Base-by-base conservation (phyloP, 2,113 vertebrate genomes). In the Centropus unirufus region DNA sequence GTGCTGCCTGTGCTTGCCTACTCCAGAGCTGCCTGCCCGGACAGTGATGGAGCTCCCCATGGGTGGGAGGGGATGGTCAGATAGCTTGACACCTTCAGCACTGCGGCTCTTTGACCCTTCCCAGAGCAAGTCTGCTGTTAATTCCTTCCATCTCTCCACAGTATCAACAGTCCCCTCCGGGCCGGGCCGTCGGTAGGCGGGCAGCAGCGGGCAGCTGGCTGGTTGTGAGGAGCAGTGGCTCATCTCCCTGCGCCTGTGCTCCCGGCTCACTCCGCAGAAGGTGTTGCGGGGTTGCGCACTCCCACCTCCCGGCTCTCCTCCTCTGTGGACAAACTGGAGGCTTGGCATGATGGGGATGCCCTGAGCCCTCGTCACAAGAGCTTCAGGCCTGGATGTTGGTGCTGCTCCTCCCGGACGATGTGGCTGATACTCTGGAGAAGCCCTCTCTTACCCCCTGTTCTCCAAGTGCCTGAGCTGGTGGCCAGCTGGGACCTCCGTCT, bases 331-430 rank as follows among this genome's bases (percentile, higher is more conserved):
- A 68, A 74, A 68, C n/a, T 1, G 0, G 87, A 87, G 76, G 61
- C 59, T 72, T 32, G 80, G 68, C 14, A 4, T 70, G 44, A 96
- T 95, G 94, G 79, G 76, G 66, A 72, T 92, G 76, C 91, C 78
- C 89, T 96, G 94, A 97, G 87, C 51, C 94, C 95, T 97, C 63
- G 29, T 96, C 94, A 94, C 96, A 61, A 95, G 97, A 98, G 94
- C 97, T 97, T 97, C 83, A 95, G 90, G 96, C 96, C 97, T 97
- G 97, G 96, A 97, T 97, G 96, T 95, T 97, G 96, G 97, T 95
- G 91, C 97, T 96, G 86, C 92, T 97, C 95, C 83, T 95, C 95
- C 94, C 89, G 2, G 97, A 98, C 97, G 96, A 98, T 98, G 98
- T 98, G 98, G 98, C 97, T 97, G 95, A 92, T 92, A 96, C 57